A percentile compares a stretch with the other conserved stretches of the same genome.
Evolutionary conservation across 2,888 invertebrate genomes (phyloP).

Genomic region (Eulithis testata): DNA sequence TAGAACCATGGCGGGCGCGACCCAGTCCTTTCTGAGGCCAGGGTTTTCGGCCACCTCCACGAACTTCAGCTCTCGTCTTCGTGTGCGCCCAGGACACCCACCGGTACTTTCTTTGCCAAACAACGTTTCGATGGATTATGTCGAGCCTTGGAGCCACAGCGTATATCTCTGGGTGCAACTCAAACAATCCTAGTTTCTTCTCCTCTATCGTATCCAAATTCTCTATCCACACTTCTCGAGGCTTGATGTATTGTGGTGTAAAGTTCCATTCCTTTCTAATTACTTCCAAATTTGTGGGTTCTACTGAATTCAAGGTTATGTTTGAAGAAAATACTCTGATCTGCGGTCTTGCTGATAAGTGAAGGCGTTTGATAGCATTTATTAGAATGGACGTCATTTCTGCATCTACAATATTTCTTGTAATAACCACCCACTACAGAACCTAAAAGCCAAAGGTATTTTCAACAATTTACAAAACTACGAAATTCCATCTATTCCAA

Average conservation of each 20-base stretch:
- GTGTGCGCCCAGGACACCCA: conserved; percentile 92
- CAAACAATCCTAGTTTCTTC: conserved; percentile 92
- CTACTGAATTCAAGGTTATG: conserved; percentile 42
- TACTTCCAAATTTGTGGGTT: conserved; percentile 55
- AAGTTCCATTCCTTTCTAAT: conserved; percentile 77
- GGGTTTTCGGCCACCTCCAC: conserved; percentile 96
- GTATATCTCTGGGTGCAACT: conserved; percentile 95
- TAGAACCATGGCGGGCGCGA: conserved; percentile 95
- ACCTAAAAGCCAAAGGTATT: no score
- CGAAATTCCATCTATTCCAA: no score
- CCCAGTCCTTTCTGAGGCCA: conserved; percentile 99
- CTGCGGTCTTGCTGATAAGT: conserved; percentile 60
- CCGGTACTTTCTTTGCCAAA: conserved; percentile 93
- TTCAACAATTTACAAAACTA: no score
- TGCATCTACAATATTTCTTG: neutral
- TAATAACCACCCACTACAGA: neutral
- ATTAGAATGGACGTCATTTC: conserved; percentile 67
- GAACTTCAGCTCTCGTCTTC: conserved; percentile 92
- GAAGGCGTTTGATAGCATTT: conserved; percentile 68
- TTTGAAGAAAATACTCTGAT: conserved; percentile 60
- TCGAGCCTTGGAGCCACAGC: conserved; percentile 93
- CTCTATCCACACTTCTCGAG: conserved; percentile 94
- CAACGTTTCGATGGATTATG: conserved; percentile 92
- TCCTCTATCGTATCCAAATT: conserved; percentile 91
- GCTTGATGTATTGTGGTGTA: conserved; percentile 83